phyloP scores from a whole-genome alignment of 1,140 invertebrate genomes.

The Pseudomyrmex sp. region DNA sequence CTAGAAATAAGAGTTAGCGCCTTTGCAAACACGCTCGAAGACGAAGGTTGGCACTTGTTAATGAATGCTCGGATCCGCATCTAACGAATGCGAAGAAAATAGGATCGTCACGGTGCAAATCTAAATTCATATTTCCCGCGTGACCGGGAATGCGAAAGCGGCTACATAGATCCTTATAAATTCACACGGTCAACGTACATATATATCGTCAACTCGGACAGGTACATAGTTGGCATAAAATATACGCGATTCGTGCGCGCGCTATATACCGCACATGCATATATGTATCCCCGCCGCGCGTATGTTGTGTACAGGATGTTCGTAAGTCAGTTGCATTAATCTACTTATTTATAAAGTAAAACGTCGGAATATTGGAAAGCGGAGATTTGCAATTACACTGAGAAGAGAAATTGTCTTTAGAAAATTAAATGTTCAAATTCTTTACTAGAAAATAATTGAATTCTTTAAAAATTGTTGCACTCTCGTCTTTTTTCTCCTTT shows the following conservation, averaged over 20 bases:
- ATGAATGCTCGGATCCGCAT: not conserved
- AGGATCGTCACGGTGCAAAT: constrained; percentile 54
- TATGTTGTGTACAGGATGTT: no score
- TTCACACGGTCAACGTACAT: constrained; percentile 46
- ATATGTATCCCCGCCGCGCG: no score
- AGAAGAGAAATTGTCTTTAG: no score
- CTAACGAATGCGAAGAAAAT: constrained; percentile 38
- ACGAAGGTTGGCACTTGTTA: constrained; percentile 2
- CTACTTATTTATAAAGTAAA: no score
- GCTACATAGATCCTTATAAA: constrained; percentile 59
- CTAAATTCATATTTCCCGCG: constrained; percentile 73
- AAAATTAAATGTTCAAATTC: no score
- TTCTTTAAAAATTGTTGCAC: no score
- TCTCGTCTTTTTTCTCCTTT: no score
- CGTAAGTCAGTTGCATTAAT: no score
- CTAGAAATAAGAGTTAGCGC: not conserved
- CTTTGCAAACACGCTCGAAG: constrained; percentile 15
- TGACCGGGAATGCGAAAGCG: constrained; percentile 58
- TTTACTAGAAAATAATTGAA: no score
- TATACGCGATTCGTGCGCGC: not conserved
- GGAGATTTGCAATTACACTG: no score
- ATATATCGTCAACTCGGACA: constrained; percentile 9
- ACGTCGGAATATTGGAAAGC: no score
- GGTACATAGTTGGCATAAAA: not conserved
- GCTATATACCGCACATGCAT: not conserved